Percentiles rank a stretch among this genome's conserved stretches.
phyloP scores from a whole-genome alignment of 2,888 invertebrate genomes.

The Argyresthia goedartella region DNA sequence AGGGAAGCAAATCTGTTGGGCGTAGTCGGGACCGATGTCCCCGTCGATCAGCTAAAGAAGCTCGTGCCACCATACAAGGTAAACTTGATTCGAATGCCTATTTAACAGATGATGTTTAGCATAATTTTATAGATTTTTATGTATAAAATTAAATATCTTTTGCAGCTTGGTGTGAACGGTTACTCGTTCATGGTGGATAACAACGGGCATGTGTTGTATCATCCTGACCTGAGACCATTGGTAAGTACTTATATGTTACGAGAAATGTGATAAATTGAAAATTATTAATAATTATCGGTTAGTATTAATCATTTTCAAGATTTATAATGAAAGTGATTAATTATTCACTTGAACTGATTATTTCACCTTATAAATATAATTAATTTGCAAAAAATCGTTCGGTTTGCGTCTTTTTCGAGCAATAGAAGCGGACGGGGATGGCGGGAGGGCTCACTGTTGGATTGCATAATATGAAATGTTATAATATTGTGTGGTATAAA shows the following conservation, averaged over 20 bases:
- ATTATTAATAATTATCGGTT: too few species aligned
- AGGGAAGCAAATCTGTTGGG: constrained; percentile 94
- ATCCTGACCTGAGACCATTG: constrained; percentile 94
- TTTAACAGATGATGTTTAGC: neutral
- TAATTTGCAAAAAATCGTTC: too few species aligned
- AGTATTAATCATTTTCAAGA: too few species aligned
- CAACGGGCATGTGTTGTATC: constrained; percentile 96
- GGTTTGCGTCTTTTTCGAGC: too few species aligned
- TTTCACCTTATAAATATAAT: too few species aligned
- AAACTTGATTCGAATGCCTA: constrained; percentile 13
- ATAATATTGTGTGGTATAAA: too few species aligned
- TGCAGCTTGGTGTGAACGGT: constrained; percentile 93
- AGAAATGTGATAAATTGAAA: too few species aligned
- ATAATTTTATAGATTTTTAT: neutral
- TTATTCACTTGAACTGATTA: too few species aligned
- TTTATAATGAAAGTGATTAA: too few species aligned
- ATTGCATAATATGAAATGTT: too few species aligned
- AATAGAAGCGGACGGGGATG: too few species aligned
- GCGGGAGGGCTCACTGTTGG: too few species aligned
- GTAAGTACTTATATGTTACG: constrained; percentile 71
- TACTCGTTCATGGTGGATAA: constrained; percentile 98
- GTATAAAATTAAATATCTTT: constrained; percentile 12
- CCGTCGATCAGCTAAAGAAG: constrained; percentile 94
- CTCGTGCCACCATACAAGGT: constrained; percentile 95
- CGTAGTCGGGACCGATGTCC: constrained; percentile 97